A percentile compares a stretch with the other conserved stretches of the same genome.
Conservation (phyloP, 2,888 invertebrate species). For the Alsophila aescularia region DNA sequence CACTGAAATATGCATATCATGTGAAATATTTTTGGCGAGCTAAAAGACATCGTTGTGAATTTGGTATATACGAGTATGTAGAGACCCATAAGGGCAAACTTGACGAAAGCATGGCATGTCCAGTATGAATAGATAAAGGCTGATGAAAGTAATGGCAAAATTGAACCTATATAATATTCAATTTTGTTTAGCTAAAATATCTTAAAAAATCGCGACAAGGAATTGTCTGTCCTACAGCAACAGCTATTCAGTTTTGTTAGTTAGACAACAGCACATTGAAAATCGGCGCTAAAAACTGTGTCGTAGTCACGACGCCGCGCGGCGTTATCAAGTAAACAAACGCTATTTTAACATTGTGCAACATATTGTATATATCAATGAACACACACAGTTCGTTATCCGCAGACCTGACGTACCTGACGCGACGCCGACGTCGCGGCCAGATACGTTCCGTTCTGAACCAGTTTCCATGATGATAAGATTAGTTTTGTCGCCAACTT, state of each 20-base stretch:
- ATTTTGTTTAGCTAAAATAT: background rate
- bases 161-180: no score
- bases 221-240: background rate
- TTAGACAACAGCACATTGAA: background rate
- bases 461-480: conserved; percentile 69
- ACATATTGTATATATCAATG: conserved; percentile 52
- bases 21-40: no score
- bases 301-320: conserved; percentile 13
- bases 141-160: background rate
- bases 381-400: conserved; percentile 56
- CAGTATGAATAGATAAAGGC: no score
- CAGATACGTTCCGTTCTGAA: conserved; percentile 44
- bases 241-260: background rate
- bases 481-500: conserved; percentile 65
- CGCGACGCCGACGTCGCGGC: conserved; percentile 38
- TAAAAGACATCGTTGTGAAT: no score
- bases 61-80: no score
- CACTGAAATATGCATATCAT: no score
- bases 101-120: no score
- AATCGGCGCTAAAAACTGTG: background rate
- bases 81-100: no score
- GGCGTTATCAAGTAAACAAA: conserved; percentile 54
- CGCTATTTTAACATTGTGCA: conserved; percentile 44
- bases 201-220: background rate
- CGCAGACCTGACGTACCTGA: conserved; percentile 50